Percentiles rank a stretch among this genome's conserved stretches.
These are phyloP conservation scores for Erethizon dorsatum DNA, from an alignment of 2,797 vertebrate species.

Conservation along the genomic window DNA sequence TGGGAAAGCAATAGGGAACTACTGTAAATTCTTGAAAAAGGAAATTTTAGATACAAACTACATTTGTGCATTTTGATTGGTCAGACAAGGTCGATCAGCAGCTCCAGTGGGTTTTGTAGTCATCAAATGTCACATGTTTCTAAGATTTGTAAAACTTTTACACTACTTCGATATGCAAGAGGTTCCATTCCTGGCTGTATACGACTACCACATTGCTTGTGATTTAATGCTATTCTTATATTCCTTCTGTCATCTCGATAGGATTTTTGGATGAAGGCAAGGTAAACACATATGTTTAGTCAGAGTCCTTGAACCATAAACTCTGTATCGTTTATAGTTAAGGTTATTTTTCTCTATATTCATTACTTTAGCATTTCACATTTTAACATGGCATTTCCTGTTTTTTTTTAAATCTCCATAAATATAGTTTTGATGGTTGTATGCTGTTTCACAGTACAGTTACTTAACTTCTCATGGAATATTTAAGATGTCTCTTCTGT, in stretches of 20 bases:
- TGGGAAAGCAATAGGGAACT: background rate
- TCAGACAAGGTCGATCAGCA: background rate
- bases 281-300: conserved; percentile 67
- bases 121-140: background rate
- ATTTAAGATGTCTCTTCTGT: background rate
- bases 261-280: conserved; percentile 54
- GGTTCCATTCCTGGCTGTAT: background rate
- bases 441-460: background rate
- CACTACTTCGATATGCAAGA: background rate
- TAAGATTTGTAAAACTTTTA: background rate
- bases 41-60: background rate
- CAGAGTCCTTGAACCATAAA: conserved; percentile 35
- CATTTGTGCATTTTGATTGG: background rate
- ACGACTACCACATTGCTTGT: background rate
- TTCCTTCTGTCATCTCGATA: conserved; percentile 48
- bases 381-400: conserved; percentile 37
- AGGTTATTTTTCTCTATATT: background rate
- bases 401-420: conserved; percentile 6
- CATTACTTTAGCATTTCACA: conserved; percentile 45
- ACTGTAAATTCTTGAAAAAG: background rate
- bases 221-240: conserved; percentile 58
- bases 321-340: background rate
- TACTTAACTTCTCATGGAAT: background rate
- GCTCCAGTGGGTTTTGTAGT: background rate
- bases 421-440: background rate